Evolutionary conservation across 2,797 vertebrate species (phyloP), one percentile per base, ranked within the genome.

Genomic region (Chrosomus eos): DNA sequence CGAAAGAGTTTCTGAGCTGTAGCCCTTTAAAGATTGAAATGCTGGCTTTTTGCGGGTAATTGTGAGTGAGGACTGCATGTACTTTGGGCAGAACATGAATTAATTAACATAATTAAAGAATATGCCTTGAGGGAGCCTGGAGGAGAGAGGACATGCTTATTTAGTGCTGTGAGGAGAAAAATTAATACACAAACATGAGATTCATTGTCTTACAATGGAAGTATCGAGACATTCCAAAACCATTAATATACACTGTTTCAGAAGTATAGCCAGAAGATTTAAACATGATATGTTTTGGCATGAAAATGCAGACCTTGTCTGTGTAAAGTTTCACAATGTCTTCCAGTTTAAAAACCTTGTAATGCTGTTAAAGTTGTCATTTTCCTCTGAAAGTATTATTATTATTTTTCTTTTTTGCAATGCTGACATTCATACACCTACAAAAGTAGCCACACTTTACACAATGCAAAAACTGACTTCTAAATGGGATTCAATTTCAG

Each of bases 91-190:
- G 78, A 87, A 87, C 87, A 89, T 89, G 82, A 87, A 89, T 89
- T 88, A 75, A 91, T 91, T 90, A 90, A 78, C 87, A 90, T 90
- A 90, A 91, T 90, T 87, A 89, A 89, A 87, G 75, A 75, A 87
- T 43, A 43, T 89, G 89, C 90, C 89, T 89, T 73, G 62, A 87
- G 89, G 88, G 60, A 67, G 81, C 75, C 73, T 68, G 38, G 64
- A 89, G 88, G 87, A 86, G 81, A 85, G 45, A 68, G 74, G 64
- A 85, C 73, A 82, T 70, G 67, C 75, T 73, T 85, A 87, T 85
- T 84, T 88, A 83, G 81, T 80, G 86, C 87, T 75, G 86, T 23
- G n/a, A 73, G 60, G 60, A 58, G 72, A 74, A 62, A 79, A 60
- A 70, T 60, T 77, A 9, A 82, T 70, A 67, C 13, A 21, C 60